Conservation (phyloP, 1,140 invertebrate species). For the Leptinotarsa lineolata region DNA sequence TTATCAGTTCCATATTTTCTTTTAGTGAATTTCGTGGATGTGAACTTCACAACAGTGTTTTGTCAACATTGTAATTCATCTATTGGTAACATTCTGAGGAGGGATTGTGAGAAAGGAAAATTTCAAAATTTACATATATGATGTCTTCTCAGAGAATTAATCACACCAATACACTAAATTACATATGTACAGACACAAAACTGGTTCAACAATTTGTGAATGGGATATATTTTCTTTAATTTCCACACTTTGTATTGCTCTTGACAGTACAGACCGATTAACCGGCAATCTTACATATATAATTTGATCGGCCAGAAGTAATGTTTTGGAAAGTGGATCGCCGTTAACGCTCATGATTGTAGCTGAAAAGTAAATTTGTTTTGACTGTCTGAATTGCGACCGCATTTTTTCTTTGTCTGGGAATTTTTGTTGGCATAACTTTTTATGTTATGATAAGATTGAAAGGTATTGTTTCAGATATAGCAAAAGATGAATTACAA, state of each 20-base stretch:
- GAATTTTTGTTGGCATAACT: too few relatives aligned
- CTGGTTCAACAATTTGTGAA: not conserved
- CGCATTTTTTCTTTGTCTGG: not conserved
- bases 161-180: not conserved
- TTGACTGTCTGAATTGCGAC: not conserved
- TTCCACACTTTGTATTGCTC: not conserved
- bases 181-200: not conserved
- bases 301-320: not conserved
- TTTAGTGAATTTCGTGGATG: too few relatives aligned
- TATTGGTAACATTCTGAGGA: too few relatives aligned
- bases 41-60: too few relatives aligned
- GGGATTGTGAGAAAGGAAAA: too few relatives aligned
- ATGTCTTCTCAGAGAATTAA: not conserved
- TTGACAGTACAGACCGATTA: not conserved
- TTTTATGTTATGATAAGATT: too few relatives aligned
- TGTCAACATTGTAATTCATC: too few relatives aligned
- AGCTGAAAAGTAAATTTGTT: not conserved
- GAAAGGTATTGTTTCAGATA: too few relatives aligned
- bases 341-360: not conserved
- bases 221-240: not conserved
- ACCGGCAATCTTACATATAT: not conserved
- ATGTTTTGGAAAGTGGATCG: constrained; percentile 8
- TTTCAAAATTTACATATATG: too few relatives aligned
- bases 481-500: too few relatives aligned
- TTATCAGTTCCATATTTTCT: too few relatives aligned